A percentile compares a stretch with the other conserved stretches of the same genome.
phyloP scores from a whole-genome alignment of 2,888 invertebrate species.

The Gasteruption jaculator region DNA sequence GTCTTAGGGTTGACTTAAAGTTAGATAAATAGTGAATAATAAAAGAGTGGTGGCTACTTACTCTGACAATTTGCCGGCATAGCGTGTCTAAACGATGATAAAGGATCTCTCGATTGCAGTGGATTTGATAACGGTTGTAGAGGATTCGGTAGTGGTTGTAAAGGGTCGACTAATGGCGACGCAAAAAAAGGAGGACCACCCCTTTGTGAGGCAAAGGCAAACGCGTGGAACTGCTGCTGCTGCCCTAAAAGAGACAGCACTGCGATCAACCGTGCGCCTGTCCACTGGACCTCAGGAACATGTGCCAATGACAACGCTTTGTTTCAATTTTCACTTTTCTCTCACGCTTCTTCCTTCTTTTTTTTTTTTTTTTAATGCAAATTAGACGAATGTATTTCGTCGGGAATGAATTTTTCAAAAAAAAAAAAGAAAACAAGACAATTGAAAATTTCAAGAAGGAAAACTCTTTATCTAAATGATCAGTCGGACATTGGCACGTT shows the following conservation, averaged over 20 bases:
- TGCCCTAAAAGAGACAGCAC: conserved; percentile 92
- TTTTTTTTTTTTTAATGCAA: too few relatives aligned
- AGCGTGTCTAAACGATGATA: conserved; percentile 84
- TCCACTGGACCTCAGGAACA: conserved; percentile 54
- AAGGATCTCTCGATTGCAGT: conserved; percentile 74
- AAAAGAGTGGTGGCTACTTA: conserved; percentile 64
- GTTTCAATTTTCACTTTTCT: background rate
- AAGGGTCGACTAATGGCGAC: conserved; percentile 46
- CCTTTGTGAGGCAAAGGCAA: conserved; percentile 68
- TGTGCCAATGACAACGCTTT: conserved; percentile 8
- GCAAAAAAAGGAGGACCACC: conserved; percentile 48
- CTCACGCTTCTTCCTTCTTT: background rate
- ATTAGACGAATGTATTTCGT: too few relatives aligned
- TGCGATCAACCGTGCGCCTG: conserved; percentile 56
- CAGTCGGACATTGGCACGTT: too few relatives aligned
- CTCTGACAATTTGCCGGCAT: conserved; percentile 88
- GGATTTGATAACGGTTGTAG: conserved; percentile 47
- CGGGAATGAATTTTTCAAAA: background rate
- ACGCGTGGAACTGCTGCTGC: conserved; percentile 87
- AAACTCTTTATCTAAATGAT: too few relatives aligned
- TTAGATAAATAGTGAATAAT: too few relatives aligned
- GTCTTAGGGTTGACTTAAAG: too few relatives aligned
- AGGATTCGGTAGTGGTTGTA: conserved; percentile 47
- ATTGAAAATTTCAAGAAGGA: too few relatives aligned
- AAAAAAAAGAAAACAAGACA: conserved; percentile 3